Evolutionary conservation across 2,888 invertebrate species (phyloP).

Genomic region (Drosophila villosipedis): DNA sequence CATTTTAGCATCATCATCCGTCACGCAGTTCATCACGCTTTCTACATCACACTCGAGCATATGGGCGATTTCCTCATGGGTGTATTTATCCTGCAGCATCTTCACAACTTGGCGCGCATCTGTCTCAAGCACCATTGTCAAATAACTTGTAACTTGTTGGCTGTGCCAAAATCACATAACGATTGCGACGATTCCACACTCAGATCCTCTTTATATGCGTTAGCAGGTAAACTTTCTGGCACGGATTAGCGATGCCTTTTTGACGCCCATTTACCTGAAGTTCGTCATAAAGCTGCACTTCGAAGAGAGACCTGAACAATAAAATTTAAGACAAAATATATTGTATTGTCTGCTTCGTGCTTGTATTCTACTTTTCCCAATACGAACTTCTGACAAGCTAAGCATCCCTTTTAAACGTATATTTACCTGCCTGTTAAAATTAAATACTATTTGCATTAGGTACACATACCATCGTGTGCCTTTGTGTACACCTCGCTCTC

Average conservation of each 20-base stretch:
- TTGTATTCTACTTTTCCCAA: not conserved
- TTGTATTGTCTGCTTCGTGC: too few species aligned
- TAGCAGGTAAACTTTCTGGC: conserved; percentile 36
- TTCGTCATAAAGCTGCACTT: not conserved
- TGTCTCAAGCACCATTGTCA: conserved; percentile 38
- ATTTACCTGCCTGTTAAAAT: not conserved
- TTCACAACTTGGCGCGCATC: conserved; percentile 39
- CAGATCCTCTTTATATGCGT: conserved; percentile 21
- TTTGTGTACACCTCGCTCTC: not conserved
- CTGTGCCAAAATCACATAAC: conserved; percentile 44
- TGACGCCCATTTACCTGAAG: conserved; percentile 20
- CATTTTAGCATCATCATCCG: conserved; percentile 25
- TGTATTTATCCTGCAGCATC: conserved; percentile 39
- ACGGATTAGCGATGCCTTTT: conserved; percentile 8
- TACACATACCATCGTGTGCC: not conserved
- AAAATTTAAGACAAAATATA: not conserved
- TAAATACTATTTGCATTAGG: not conserved
- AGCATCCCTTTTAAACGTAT: not conserved
- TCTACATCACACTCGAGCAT: conserved; percentile 63
- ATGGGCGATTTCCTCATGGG: conserved; percentile 55
- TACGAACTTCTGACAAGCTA: not conserved
- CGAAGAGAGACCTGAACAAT: not conserved
- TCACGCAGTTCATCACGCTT: conserved; percentile 52
- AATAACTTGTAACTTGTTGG: conserved; percentile 30
- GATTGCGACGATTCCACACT: conserved; percentile 15